These are phyloP conservation scores for Zophobas morio DNA, from an alignment of 1,140 invertebrate species.

Conservation along the genomic window DNA sequence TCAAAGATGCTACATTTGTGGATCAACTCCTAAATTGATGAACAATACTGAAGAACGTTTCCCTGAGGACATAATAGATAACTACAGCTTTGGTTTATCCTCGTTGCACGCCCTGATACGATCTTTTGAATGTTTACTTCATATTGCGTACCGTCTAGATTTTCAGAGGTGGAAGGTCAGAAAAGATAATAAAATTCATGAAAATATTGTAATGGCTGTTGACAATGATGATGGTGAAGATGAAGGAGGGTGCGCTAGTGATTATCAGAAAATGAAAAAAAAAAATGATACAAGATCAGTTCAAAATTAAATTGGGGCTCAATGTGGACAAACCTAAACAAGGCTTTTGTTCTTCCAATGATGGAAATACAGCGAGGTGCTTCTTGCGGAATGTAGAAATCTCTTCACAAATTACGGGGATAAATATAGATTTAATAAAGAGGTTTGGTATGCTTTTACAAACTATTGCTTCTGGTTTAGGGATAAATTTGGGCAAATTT, in stretches of 20 bases:
- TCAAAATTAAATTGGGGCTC: constrained; percentile 50
- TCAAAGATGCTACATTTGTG: constrained; percentile 66
- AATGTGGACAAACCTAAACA: constrained; percentile 56
- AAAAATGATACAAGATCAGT: constrained; percentile 43
- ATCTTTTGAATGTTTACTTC: constrained; percentile 42
- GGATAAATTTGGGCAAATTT: constrained; percentile 59
- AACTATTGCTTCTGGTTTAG: constrained; percentile 53
- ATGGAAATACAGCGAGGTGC: constrained; percentile 58
- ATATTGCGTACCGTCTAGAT: constrained; percentile 42
- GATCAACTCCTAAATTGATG: constrained; percentile 65
- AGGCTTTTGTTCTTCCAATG: constrained; percentile 57
- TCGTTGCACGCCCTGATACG: constrained; percentile 45
- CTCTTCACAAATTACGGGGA: constrained; percentile 38
- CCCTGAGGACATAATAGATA: no score
- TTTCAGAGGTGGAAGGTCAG: constrained; percentile 5
- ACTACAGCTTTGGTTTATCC: constrained; percentile 13
- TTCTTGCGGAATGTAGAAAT: constrained; percentile 56
- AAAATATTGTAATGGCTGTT: no score
- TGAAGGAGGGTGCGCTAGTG: constrained; percentile 5
- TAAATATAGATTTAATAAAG: constrained; percentile 48
- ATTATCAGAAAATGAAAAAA: constrained; percentile 29
- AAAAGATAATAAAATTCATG: neutral
- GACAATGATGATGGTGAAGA: constrained; percentile 3
- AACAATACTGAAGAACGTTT: constrained; percentile 57
- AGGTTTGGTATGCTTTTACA: constrained; percentile 52